Evolutionary conservation across 2,888 invertebrate genomes (phyloP).

Genomic region (Meiosimyza decipiens): DNA sequence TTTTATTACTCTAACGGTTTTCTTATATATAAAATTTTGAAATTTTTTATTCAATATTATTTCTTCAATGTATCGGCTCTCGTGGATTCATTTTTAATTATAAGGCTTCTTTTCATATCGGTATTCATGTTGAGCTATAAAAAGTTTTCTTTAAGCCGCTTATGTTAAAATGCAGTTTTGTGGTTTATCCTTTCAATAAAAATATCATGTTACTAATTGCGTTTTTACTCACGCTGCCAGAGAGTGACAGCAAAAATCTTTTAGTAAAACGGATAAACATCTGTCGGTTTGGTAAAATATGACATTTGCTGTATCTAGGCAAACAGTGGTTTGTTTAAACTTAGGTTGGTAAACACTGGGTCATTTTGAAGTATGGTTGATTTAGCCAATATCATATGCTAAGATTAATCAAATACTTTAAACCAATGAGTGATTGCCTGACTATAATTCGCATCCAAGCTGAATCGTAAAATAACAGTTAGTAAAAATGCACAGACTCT

Average conservation of each 20-base stretch:
- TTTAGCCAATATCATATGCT: too few relatives aligned
- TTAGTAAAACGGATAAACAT: conserved; percentile 2
- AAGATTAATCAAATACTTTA: too few relatives aligned
- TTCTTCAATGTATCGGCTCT: not conserved
- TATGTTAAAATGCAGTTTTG: conserved; percentile 53
- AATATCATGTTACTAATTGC: conserved; percentile 65
- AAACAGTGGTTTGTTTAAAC: too few relatives aligned
- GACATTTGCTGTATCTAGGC: not conserved
- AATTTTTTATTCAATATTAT: not conserved
- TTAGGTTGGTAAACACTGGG: too few relatives aligned
- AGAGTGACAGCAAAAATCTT: conserved; percentile 40
- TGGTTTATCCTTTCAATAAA: conserved; percentile 65
- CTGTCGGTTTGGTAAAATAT: not conserved
- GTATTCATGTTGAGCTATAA: conserved; percentile 33
- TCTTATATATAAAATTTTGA: not conserved
- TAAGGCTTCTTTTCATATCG: conserved; percentile 27
- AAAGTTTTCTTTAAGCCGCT: conserved; percentile 42
- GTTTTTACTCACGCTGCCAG: conserved; percentile 48
- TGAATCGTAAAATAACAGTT: too few relatives aligned
- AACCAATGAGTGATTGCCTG: too few relatives aligned
- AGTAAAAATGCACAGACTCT: too few relatives aligned
- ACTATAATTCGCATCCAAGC: too few relatives aligned
- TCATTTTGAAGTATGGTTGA: too few relatives aligned
- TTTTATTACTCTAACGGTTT: conserved; percentile 14
- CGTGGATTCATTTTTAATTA: not conserved